Evolutionary conservation across 1,140 invertebrate genomes (phyloP), one percentile per base, ranked within the genome.

Genomic region (Luehdorfia chinensis): DNA sequence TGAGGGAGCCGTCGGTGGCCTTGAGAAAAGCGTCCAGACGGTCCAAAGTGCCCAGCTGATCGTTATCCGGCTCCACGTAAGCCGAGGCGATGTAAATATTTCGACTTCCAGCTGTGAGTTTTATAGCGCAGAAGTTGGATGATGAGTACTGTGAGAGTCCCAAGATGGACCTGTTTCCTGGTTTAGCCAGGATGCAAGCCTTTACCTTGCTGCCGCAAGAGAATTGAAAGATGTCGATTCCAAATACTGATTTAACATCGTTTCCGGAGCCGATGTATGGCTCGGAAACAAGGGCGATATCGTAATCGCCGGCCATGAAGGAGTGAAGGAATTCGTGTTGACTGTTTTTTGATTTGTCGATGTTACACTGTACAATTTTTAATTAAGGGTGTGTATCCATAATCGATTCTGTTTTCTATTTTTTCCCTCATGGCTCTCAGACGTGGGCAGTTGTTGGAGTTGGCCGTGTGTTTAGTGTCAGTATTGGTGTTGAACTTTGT

Each of bases 41-140:
- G n/a, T n/a, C n/a, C n/a, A n/a, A n/a, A n/a, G n/a, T n/a, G n/a
- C n/a, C n/a, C 1, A 3, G 1, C 0, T 14, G 8, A 11, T 55
- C 47, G 2, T n/a, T n/a, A 11, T 47, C 16, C 1, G 53, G 53
- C 5, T 56, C 53, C 1, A 47, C 23, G 21, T 50, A 56, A 0
- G 27, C 48, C 2, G 44, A 56, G 1, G 36, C 23, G 5, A 56
- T 7, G n/a, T 47, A 36, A 1, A 32, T 12, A 6, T 13, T 33
- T 0, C 12, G 4, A 1, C 9, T 4, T 1, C 36, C 31, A 6
- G 8, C 1, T 0, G 2, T 16, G 1, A 49, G 0, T 7, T 37
- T 9, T 6, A 46, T 9, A 1, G 48, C 33, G 13, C 18, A 25
- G 0, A 46, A 8, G 21, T 23, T 47, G 5, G 48, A 23, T 1